Evolutionary conservation across 2,888 invertebrate genomes (phyloP).

Genomic region (Coleophora deauratella): DNA sequence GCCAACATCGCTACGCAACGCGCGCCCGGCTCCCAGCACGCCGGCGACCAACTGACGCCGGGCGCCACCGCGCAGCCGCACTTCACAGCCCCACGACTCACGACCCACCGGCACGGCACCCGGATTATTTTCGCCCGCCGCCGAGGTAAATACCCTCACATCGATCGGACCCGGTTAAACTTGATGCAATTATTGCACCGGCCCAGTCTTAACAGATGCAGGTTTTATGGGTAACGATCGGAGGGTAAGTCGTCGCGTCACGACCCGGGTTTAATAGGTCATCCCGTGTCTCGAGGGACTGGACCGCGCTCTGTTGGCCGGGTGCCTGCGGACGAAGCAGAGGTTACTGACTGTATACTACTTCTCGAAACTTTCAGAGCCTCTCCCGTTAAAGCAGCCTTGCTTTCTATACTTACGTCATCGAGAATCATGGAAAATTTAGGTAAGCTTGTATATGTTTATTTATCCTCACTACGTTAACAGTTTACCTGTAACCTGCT

Average conservation of each 20-base stretch:
- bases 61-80: constrained; percentile 29
- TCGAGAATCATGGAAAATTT: too few species aligned
- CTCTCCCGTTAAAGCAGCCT: too few species aligned
- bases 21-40: constrained; percentile 62
- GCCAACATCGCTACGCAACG: constrained; percentile 53
- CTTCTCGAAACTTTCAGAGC: neutral
- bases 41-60: constrained; percentile 61
- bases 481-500: too few species aligned
- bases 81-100: neutral
- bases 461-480: too few species aligned
- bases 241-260: constrained; percentile 5
- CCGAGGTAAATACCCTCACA: constrained; percentile 73
- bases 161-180: constrained; percentile 71
- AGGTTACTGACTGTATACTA: neutral
- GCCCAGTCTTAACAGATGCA: constrained; percentile 57
- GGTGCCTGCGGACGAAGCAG: neutral
- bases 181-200: constrained; percentile 73
- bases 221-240: constrained; percentile 35
- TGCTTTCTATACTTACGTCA: too few species aligned
- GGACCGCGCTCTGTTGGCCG: neutral
- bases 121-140: constrained; percentile 72
- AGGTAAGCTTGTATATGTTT: too few species aligned
- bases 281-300: constrained; percentile 9
- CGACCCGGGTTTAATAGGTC: constrained; percentile 15
- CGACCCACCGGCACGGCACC: constrained; percentile 60